Conservation (phyloP, 2,888 invertebrate species). For the Spialia ferax region DNA sequence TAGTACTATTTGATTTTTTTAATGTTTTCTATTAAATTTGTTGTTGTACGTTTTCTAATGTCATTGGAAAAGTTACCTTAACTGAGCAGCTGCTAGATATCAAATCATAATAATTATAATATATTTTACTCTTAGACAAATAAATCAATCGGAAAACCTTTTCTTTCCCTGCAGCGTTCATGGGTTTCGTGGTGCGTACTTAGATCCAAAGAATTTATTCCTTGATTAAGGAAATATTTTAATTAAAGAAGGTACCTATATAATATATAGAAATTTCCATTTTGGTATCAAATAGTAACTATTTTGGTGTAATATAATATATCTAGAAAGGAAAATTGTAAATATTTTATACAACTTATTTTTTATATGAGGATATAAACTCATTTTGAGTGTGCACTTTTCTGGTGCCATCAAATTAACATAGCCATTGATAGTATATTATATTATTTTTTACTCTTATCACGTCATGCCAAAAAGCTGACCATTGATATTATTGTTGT, state of each 20-base stretch:
- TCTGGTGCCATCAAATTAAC: slow-evolving; percentile 27
- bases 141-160: not conserved
- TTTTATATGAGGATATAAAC: slow-evolving; percentile 1
- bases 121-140: no score
- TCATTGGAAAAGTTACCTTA: no score
- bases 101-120: no score
- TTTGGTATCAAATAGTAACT: no score
- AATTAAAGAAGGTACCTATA: no score
- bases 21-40: no score
- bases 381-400: not conserved
- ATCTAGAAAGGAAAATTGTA: not conserved
- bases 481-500: slow-evolving; percentile 49
- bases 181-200: not conserved
- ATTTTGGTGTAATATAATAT: not conserved
- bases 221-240: not conserved
- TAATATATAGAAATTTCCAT: no score
- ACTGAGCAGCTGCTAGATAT: no score
- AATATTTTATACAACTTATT: not conserved
- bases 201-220: slow-evolving; percentile 1
- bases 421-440: slow-evolving; percentile 46
- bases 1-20: no score
- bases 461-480: slow-evolving; percentile 49
- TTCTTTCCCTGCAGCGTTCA: not conserved
- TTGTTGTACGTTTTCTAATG: no score
- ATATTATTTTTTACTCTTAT: slow-evolving; percentile 31